phyloP scores from a whole-genome alignment of 2,888 invertebrate genomes.

The Tigriopus californicus region DNA sequence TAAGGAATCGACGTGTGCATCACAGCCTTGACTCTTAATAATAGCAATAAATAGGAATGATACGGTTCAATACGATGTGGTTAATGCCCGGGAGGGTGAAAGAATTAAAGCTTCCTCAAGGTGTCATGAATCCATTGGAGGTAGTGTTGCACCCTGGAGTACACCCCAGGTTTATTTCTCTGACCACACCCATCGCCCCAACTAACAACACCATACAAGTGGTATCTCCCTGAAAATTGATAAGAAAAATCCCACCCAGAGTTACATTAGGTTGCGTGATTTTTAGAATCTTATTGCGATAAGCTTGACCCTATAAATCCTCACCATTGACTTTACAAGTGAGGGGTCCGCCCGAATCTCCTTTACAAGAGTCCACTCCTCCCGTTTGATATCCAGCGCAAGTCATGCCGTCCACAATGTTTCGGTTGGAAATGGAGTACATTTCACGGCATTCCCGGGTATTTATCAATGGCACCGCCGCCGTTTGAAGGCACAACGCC shows the following conservation, averaged over 20 bases:
- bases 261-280: background rate
- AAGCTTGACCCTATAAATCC: background rate
- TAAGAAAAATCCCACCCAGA: no score
- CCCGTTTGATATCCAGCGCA: background rate
- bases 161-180: background rate
- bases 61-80: no score
- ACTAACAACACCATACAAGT: background rate
- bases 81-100: no score
- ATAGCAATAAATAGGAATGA: no score
- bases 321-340: background rate
- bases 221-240: background rate
- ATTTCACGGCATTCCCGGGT: background rate
- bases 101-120: background rate
- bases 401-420: background rate
- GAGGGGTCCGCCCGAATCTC: background rate
- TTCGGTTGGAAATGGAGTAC: background rate
- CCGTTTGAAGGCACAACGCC: background rate
- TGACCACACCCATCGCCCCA: conserved; percentile 5
- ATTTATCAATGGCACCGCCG: background rate
- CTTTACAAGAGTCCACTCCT: background rate
- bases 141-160: background rate
- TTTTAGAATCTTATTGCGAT: background rate
- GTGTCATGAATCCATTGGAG: background rate
- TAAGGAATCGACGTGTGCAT: no score
- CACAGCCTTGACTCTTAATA: no score